Evolutionary conservation across 2,113 vertebrate genomes (phyloP).

Genomic region (Ia io): DNA sequence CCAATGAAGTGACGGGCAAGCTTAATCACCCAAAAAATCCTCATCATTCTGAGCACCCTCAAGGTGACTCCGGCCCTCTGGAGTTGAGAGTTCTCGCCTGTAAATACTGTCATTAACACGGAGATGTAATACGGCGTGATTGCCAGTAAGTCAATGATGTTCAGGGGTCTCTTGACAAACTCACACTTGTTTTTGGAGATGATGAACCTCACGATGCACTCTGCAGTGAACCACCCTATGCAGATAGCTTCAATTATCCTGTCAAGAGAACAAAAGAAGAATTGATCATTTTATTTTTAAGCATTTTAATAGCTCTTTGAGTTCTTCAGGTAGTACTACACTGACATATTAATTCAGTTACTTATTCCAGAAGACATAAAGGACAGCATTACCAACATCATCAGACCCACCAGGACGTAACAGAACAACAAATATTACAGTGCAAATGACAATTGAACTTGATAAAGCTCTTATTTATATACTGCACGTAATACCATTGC

Average conservation of each 20-base stretch:
- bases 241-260: slow-evolving; percentile 99
- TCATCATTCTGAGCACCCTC: slow-evolving; percentile 97
- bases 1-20: slow-evolving; percentile 98
- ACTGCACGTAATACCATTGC: not conserved
- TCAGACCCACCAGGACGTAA: slow-evolving; percentile 39
- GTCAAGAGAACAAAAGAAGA: slow-evolving; percentile 80
- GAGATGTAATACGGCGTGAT: slow-evolving; percentile 98
- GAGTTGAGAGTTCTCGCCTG: slow-evolving; percentile 94
- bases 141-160: slow-evolving; percentile 97
- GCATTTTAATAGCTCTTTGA: slow-evolving; percentile 55
- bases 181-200: slow-evolving; percentile 97
- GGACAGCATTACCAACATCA: slow-evolving; percentile 49
- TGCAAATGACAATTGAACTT: slow-evolving; percentile 9
- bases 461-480: not conserved
- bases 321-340: slow-evolving; percentile 72
- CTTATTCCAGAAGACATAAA: slow-evolving; percentile 72
- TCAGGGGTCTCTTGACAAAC: slow-evolving; percentile 96
- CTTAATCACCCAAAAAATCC: slow-evolving; percentile 99
- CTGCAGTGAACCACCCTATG: slow-evolving; percentile 99
- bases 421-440: not conserved
- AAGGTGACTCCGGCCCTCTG: slow-evolving; percentile 96
- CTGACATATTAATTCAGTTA: slow-evolving; percentile 72
- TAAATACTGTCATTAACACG: slow-evolving; percentile 90
- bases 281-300: slow-evolving; percentile 78
- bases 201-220: slow-evolving; percentile 97